These are phyloP conservation scores for Lutjanus campechanus DNA, from an alignment of 2,797 vertebrate genomes.

Conservation along the genomic window DNA sequence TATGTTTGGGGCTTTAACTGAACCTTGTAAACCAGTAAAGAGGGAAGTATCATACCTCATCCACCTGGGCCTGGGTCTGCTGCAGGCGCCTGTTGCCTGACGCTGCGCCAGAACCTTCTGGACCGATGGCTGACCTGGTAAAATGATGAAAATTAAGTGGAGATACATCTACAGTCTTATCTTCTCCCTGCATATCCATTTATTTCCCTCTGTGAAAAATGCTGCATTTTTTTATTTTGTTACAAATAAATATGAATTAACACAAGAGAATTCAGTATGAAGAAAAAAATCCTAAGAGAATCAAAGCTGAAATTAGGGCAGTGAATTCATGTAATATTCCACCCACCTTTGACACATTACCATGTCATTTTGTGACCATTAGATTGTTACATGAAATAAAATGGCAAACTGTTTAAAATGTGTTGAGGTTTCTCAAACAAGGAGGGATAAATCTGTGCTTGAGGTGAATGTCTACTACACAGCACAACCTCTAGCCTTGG, in stretches of 20 bases:
- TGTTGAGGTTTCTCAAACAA: neutral
- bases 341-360: neutral
- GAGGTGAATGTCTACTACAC: neutral
- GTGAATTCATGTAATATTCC: neutral
- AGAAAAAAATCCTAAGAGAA: neutral
- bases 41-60: slow-evolving; percentile 85
- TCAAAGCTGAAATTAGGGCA: neutral
- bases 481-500: neutral
- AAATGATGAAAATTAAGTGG: slow-evolving; percentile 16
- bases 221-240: neutral
- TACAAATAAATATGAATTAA: neutral
- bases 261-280: neutral
- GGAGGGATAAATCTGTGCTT: neutral
- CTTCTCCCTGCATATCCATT: neutral
- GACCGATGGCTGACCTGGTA: slow-evolving; percentile 75
- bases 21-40: neutral
- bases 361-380: neutral
- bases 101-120: slow-evolving; percentile 75
- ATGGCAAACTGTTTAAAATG: neutral
- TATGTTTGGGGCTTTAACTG: neutral
- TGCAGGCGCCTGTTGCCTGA: slow-evolving; percentile 89
- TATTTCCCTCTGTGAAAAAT: neutral
- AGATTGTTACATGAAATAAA: neutral
- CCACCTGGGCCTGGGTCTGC: slow-evolving; percentile 93
- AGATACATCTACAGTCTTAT: neutral